Percentiles rank a stretch among this genome's conserved stretches.
Evolutionary conservation across 1,140 invertebrate species (phyloP).

Genomic region (Nylanderia fulva): DNA sequence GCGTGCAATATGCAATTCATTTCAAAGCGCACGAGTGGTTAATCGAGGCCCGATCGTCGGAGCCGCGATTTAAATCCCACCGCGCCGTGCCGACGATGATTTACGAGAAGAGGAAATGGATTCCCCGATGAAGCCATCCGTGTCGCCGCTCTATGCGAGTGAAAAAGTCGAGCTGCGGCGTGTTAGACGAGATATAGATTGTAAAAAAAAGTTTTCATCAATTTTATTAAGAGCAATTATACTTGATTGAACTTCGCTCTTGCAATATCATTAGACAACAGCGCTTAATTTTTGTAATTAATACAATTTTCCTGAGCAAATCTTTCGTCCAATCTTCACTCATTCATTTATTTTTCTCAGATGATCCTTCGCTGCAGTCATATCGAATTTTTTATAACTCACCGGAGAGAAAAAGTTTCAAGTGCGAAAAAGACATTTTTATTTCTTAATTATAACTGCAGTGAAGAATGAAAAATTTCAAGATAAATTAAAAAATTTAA

Average conservation of each 20-base stretch:
- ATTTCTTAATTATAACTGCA: neutral
- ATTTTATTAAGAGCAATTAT: neutral
- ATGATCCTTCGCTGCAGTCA: neutral
- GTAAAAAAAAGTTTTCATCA: neutral
- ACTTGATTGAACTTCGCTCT: neutral
- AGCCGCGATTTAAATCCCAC: constrained; percentile 46
- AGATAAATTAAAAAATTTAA: neutral
- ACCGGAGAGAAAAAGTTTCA: neutral
- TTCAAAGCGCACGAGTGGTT: constrained; percentile 40
- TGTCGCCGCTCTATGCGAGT: constrained; percentile 43
- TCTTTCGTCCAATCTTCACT: no score
- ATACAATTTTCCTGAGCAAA: neutral
- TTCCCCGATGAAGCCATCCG: constrained; percentile 46
- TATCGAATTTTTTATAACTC: neutral
- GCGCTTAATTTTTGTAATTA: neutral
- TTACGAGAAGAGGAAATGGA: constrained; percentile 56
- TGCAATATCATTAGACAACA: neutral
- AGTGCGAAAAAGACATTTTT: neutral
- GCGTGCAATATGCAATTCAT: constrained; percentile 24
- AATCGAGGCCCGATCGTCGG: constrained; percentile 50
- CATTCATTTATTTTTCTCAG: no score
- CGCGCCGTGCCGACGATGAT: constrained; percentile 22
- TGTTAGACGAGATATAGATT: neutral
- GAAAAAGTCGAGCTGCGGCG: constrained; percentile 29
- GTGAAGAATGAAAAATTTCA: neutral